A percentile compares a stretch with the other conserved stretches of the same genome.
Evolutionary conservation across 2,888 invertebrate species (phyloP).

Genomic region (Watsonalla binaria): DNA sequence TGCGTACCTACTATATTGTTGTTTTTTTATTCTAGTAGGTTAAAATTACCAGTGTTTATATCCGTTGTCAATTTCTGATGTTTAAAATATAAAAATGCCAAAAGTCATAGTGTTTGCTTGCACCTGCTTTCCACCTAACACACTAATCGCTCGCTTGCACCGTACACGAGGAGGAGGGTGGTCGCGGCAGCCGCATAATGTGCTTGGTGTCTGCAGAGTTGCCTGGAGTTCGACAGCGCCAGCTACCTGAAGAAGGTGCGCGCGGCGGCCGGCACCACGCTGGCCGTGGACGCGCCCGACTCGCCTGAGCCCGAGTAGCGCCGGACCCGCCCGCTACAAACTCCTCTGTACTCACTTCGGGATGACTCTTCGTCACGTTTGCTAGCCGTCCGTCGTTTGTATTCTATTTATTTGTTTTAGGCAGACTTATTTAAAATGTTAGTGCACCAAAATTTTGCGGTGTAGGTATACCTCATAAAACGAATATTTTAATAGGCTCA

Average conservation of each 20-base stretch:
- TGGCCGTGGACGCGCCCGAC: constrained; percentile 68
- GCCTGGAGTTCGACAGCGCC: constrained; percentile 76
- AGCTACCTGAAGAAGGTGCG: constrained; percentile 70
- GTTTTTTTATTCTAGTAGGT: constrained; percentile 30
- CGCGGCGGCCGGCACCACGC: constrained; percentile 58
- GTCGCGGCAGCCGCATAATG: constrained; percentile 13
- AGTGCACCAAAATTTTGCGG: constrained; percentile 66
- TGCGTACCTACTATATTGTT: constrained; percentile 27
- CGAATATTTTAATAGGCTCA: constrained; percentile 29
- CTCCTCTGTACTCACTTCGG: constrained; percentile 13
- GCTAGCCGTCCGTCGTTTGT: constrained; percentile 32
- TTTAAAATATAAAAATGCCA: constrained; percentile 55
- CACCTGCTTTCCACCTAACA: constrained; percentile 41
- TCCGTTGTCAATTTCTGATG: constrained; percentile 59
- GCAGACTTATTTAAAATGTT: constrained; percentile 62
- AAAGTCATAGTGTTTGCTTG: constrained; percentile 59
- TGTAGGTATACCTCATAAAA: constrained; percentile 33
- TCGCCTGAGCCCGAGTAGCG: constrained; percentile 73
- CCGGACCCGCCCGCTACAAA: constrained; percentile 18
- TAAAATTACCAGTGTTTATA: constrained; percentile 58
- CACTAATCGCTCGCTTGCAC: constrained; percentile 1
- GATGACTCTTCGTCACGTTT: constrained; percentile 4
- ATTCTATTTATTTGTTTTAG: constrained; percentile 28
- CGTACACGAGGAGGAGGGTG: not conserved
- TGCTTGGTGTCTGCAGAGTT: constrained; percentile 59